phyloP scores from a whole-genome alignment of 1,140 invertebrate species.

The Drosophila orosa region DNA sequence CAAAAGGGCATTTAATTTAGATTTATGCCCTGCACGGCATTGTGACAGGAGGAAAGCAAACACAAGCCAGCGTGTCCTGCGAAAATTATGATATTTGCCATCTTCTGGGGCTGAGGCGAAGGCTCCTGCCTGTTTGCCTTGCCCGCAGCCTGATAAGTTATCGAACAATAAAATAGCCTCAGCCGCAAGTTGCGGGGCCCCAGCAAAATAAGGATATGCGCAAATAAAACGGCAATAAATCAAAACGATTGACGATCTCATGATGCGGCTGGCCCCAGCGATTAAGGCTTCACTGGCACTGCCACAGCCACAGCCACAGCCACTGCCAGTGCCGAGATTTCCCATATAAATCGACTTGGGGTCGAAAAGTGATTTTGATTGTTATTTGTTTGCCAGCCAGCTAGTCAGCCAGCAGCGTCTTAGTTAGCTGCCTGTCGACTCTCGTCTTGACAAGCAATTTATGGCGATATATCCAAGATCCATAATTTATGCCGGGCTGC shows the following conservation, averaged over 20 bases:
- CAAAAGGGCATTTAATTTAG: constrained; percentile 81
- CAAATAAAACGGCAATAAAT: constrained; percentile 82
- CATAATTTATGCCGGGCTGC: constrained; percentile 72
- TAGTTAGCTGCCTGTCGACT: constrained; percentile 27
- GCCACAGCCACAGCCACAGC: constrained; percentile 16
- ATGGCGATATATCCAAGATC: constrained; percentile 46
- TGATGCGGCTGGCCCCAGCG: constrained; percentile 70
- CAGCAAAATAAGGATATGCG: constrained; percentile 78
- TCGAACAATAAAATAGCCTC: constrained; percentile 79
- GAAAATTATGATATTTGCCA: constrained; percentile 75
- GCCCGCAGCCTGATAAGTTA: constrained; percentile 65
- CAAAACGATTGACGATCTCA: constrained; percentile 80
- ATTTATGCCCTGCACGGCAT: constrained; percentile 72
- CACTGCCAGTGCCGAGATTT: constrained; percentile 56
- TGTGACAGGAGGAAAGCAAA: constrained; percentile 69
- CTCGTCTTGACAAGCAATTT: constrained; percentile 53
- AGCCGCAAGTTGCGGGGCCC: constrained; percentile 22
- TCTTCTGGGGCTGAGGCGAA: constrained; percentile 11
- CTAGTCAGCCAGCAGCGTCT: constrained; percentile 13
- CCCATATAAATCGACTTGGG: constrained; percentile 74
- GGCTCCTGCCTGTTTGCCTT: not conserved
- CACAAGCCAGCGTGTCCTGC: constrained; percentile 62
- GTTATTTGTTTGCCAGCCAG: constrained; percentile 67
- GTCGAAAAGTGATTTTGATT: constrained; percentile 81
- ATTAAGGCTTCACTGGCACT: constrained; percentile 63